phyloP scores from a whole-genome alignment of 35 echinoderm and acorn worm genomes.

The Lytechinus variegatus region DNA sequence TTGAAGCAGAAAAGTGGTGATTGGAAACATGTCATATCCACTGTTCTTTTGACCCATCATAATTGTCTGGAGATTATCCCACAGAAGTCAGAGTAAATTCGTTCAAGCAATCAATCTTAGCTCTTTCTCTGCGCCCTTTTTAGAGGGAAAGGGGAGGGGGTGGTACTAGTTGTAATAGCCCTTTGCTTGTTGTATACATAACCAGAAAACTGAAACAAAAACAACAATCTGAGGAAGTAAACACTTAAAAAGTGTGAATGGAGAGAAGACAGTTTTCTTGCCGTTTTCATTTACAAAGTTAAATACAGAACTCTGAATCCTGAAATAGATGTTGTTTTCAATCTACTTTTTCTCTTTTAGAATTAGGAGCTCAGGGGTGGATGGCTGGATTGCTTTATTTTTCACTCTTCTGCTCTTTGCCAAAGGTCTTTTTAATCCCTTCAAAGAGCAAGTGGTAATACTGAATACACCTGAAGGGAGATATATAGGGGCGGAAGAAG shows the following conservation, averaged over 20 bases:
- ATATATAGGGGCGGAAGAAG: neutral
- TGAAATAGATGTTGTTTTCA: neutral
- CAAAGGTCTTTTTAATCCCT: neutral
- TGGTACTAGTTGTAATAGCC: too few species aligned
- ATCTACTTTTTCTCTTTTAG: neutral
- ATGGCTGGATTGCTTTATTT: neutral
- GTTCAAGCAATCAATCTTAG: neutral
- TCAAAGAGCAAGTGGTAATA: neutral
- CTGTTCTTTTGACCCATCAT: neutral
- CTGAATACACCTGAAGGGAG: neutral
- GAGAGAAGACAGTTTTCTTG: neutral
- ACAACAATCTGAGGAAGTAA: neutral
- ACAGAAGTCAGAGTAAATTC: neutral
- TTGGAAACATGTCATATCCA: constrained; percentile 12
- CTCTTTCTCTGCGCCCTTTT: neutral
- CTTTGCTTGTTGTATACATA: too few species aligned
- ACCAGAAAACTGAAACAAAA: neutral
- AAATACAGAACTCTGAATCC: neutral
- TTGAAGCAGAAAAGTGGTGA: constrained; percentile 18
- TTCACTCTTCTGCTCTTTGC: neutral
- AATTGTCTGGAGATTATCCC: neutral
- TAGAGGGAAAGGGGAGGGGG: too few species aligned
- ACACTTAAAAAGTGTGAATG: neutral
- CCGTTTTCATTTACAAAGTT: neutral
- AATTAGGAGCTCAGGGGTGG: neutral